Evolutionary conservation across 2,113 vertebrate genomes (phyloP), one percentile per base, ranked within the genome.

Genomic region (Psilopsiagon aymara): DNA sequence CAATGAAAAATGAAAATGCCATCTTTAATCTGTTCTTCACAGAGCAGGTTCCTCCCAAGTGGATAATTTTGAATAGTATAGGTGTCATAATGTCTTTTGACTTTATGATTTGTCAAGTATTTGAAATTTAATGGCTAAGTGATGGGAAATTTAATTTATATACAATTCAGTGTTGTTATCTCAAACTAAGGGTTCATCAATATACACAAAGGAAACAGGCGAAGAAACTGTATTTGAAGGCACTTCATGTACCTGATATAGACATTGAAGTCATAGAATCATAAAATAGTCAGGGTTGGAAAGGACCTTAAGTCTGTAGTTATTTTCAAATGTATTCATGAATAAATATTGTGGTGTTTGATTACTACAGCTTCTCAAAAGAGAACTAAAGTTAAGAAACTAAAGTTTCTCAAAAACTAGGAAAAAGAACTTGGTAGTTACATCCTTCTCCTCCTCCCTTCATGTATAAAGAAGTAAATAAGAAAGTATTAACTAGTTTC

Each of bases 401-500:
- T 76, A 37, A 95, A 79, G 57, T 92, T 91, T 94, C 82, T 86
- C 43, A 81, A 86, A 82, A 69, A 77, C 60, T 16, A 41, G 39
- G 66, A 64, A 87, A 94, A 86, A 59, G 23, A 46, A 73, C 73
- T 77, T 33, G 31, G 15, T 67, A 31, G 47, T 76, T 66, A 31
- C 81, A 93, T 60, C 37, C 44, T 78, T 66, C 67, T 94, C 49
- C 71, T 93, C 64, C 70, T 94, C 31, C 57, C 46, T 74, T 78
- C 87, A 23, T 41, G 35, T 84, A 68, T 74, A 53, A 90, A 86
- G 81, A 53, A 71, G 57, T 33, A 92, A 94, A 88, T 35, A 47
- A 82, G 80, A 84, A 95, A 88, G 62, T 96, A 97, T 95, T 94
- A 96, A 63, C 90, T 82, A 88, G 76, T 91, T 97, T 95, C 94